A percentile compares a stretch with the other conserved stretches of the same genome.
phyloP scores from a whole-genome alignment of 2,113 vertebrate species.

The Myodes glareolus region DNA sequence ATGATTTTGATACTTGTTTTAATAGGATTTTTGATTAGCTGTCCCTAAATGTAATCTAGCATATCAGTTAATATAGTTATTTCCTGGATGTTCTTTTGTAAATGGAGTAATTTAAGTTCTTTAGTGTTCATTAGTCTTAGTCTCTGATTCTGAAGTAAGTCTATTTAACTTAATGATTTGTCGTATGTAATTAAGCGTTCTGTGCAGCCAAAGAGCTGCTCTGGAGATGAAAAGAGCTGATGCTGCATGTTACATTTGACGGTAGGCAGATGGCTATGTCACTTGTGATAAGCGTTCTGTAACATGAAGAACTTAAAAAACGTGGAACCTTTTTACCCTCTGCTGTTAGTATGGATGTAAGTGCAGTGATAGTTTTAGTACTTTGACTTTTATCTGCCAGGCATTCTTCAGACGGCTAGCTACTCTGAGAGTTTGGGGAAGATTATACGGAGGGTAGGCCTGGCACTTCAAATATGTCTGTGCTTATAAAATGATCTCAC shows the following conservation, averaged over 20 bases:
- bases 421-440: constrained; percentile 78
- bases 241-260: constrained; percentile 42
- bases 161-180: constrained; percentile 63
- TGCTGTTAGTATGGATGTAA: constrained; percentile 56
- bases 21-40: constrained; percentile 28
- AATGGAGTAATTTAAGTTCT: constrained; percentile 42
- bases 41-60: background rate
- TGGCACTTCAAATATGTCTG: constrained; percentile 82
- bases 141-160: constrained; percentile 55
- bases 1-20: background rate
- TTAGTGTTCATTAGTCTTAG: constrained; percentile 46
- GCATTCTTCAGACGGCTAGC: constrained; percentile 77
- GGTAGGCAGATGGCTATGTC: constrained; percentile 58
- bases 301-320: constrained; percentile 54
- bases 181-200: constrained; percentile 46
- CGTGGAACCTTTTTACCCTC: constrained; percentile 47
- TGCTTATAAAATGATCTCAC: constrained; percentile 82
- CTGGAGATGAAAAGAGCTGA: constrained; percentile 52
- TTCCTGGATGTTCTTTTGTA: constrained; percentile 58
- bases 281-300: constrained; percentile 49
- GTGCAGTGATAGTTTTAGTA: constrained; percentile 74
- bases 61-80: constrained; percentile 1
- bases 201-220: background rate
- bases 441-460: constrained; percentile 81
- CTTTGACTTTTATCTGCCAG: constrained; percentile 79